Conservation (phyloP, 2,113 vertebrate genomes). For the Panurus biarmicus region DNA sequence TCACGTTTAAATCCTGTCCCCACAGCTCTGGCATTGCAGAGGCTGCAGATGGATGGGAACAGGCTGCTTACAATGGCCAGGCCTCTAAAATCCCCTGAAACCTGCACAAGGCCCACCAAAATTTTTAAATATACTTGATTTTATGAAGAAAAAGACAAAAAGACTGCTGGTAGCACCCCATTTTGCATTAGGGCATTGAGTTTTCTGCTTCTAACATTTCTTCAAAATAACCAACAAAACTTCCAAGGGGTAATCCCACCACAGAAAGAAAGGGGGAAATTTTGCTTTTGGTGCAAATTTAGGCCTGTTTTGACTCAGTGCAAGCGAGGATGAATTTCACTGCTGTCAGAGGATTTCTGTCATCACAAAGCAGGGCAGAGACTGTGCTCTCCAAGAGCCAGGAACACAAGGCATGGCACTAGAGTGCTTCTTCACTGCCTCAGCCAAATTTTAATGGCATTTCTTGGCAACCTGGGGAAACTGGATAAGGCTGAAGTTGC, state of each 20-base stretch:
- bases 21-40: background rate
- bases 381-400: background rate
- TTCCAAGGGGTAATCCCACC: background rate
- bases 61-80: background rate
- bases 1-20: background rate
- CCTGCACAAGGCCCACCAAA: background rate
- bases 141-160: background rate
- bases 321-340: background rate
- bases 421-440: background rate
- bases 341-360: background rate
- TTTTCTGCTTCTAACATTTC: background rate
- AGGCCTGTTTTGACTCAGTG: background rate
- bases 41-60: background rate
- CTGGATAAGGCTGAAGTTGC: slow-evolving; percentile 9
- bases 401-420: background rate
- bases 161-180: background rate
- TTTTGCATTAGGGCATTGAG: background rate
- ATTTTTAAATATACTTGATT: background rate
- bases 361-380: background rate
- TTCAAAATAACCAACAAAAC: background rate
- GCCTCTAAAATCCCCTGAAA: background rate
- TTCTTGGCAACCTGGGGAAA: slow-evolving; percentile 48
- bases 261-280: background rate
- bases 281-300: background rate
- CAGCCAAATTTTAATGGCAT: slow-evolving; percentile 49